phyloP scores from a whole-genome alignment of 1,140 invertebrate genomes.

The Achroia grisella region DNA sequence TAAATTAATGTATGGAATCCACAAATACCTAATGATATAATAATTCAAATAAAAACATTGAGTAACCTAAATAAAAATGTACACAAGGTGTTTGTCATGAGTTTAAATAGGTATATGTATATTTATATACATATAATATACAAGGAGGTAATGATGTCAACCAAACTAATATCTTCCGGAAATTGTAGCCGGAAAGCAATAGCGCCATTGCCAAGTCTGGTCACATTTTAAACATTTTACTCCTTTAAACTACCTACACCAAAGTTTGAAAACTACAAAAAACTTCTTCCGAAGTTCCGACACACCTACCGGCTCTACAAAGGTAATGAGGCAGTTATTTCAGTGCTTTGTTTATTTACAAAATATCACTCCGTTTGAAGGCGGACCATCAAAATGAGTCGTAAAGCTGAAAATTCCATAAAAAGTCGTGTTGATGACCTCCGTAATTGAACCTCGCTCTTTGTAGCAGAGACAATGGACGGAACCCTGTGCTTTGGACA shows the following conservation, averaged over 20 bases:
- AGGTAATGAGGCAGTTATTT: constrained; percentile 69
- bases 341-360: constrained; percentile 71
- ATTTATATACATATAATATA: neutral
- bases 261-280: constrained; percentile 39
- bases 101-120: neutral
- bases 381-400: constrained; percentile 72
- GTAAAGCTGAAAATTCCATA: constrained; percentile 71
- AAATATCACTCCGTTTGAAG: constrained; percentile 73
- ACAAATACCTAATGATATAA: no score
- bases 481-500: constrained; percentile 29
- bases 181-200: no score
- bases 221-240: constrained; percentile 27
- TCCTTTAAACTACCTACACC: constrained; percentile 16
- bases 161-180: no score
- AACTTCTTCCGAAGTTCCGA: constrained; percentile 41
- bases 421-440: constrained; percentile 73
- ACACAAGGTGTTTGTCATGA: no score
- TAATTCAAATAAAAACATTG: no score
- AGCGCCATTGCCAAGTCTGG: no score
- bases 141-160: no score
- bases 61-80: no score
- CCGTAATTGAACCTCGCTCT: constrained; percentile 62
- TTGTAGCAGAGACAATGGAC: constrained; percentile 67
- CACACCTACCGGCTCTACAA: constrained; percentile 62
- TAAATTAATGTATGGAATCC: no score